A percentile compares a stretch with the other conserved stretches of the same genome.
Conservation (phyloP, 2,113 vertebrate species). For the Sitta europaea region DNA sequence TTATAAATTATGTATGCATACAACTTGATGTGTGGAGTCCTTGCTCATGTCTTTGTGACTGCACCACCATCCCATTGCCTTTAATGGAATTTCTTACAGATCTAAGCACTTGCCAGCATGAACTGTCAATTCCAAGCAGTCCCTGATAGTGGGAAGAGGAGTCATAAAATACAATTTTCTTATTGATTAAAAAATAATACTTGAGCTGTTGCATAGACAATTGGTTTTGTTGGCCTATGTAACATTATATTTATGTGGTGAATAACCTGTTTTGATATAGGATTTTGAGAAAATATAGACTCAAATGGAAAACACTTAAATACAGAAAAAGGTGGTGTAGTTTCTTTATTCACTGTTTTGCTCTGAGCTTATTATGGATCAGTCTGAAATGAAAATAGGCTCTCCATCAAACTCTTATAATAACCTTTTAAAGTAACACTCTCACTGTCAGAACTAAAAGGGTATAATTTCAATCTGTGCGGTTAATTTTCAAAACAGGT, state of each 20-base stretch:
- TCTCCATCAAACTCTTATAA: background rate
- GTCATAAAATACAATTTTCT: background rate
- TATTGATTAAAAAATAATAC: background rate
- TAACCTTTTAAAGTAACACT: background rate
- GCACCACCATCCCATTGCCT: background rate
- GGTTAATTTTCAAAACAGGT: background rate
- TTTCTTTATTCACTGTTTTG: background rate
- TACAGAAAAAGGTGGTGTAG: background rate
- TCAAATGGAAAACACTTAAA: background rate
- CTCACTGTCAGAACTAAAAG: background rate
- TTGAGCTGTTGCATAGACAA: background rate
- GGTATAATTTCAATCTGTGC: background rate
- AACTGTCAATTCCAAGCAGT: background rate
- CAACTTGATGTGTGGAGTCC: background rate
- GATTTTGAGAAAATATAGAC: background rate
- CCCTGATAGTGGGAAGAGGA: background rate
- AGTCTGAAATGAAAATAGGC: background rate
- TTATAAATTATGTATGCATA: background rate
- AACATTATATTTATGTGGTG: background rate
- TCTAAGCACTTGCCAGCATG: background rate
- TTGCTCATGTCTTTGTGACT: background rate
- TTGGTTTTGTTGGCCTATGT: background rate
- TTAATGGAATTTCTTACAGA: background rate
- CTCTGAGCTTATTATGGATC: background rate
- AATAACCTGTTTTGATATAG: background rate